Base-by-base conservation (phyloP, 37 sponge, comb jelly and placozoan species). In the Hexactinellida sp. region DNA sequence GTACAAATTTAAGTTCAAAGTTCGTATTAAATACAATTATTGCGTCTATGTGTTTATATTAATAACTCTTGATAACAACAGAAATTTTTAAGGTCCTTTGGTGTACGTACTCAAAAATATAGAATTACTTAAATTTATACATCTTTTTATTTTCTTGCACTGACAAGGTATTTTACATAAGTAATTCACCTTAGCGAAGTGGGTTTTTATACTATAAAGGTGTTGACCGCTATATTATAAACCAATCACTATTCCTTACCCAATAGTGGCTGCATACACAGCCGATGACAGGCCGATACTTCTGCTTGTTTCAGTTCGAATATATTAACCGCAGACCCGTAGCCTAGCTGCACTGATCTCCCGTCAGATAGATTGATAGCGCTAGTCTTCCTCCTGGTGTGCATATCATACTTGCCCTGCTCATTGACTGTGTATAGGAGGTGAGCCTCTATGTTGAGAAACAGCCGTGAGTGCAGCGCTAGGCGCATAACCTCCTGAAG, bases 381-480 rank as follows among this genome's bases (percentile, higher is more conserved):
- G 34, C 76, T 63, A 10, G 30, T 10, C 76, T 28, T 63, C 5
- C 76, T 10, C 21, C 13, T 63, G 30, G 5, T 7, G 21, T 63
- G 3, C 34, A 7, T 23, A n/a, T 63, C 76, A 10, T 25, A 25
- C 5, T 63, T n/a, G 34, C 13, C 76, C 5, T 63, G 34, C 30
- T 63, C 76, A 10, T 63, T 63, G 1, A 63, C 13, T 63, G 3
- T 63, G 76, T 63, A 63, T 54, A 16, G 5, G 16, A 92, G 54
- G 38, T 90, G 82, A 0, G 94, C 94, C 82, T 91, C 92, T 36
- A 94, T 38, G 82, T 87, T 94, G 32, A 94, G 86, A 30, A 85
- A 32, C 24, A 91, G 38, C 82, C 86, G 55, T 25, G 76, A 38
- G 35, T 94, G 38, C 32, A 91, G 85, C 36, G 87, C 52, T 24